Percentiles rank a stretch among this genome's conserved stretches.
Conservation (phyloP, 2,113 vertebrate species). For the Osmerus eperlanus region DNA sequence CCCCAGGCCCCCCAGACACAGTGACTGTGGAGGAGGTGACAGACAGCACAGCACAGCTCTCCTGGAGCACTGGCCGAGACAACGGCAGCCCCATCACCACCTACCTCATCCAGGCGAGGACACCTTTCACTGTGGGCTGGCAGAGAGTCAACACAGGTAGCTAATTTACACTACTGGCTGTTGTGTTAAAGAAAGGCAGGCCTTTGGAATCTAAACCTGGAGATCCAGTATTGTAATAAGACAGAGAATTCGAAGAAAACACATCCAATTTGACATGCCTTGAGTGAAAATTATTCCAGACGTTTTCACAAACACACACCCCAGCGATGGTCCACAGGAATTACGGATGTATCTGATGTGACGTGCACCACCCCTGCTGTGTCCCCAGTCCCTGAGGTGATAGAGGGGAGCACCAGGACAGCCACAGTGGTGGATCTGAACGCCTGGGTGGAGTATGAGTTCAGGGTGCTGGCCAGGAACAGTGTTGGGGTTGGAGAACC, state of each 20-base stretch:
- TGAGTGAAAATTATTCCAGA: too few relatives aligned
- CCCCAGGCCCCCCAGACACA: slow-evolving; percentile 83
- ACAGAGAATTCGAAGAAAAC: too few relatives aligned
- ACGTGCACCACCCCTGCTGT: not conserved
- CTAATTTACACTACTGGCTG: too few relatives aligned
- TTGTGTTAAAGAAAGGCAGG: too few relatives aligned
- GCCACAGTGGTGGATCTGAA: slow-evolving; percentile 88
- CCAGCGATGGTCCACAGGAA: too few relatives aligned
- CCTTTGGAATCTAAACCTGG: too few relatives aligned
- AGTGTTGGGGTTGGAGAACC: slow-evolving; percentile 89
- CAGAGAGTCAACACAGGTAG: slow-evolving; percentile 88
- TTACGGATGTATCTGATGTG: too few relatives aligned
- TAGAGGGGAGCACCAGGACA: slow-evolving; percentile 80
- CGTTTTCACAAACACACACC: too few relatives aligned
- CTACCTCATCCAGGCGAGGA: slow-evolving; percentile 85
- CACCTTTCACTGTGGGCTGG: slow-evolving; percentile 93
- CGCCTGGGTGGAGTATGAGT: slow-evolving; percentile 94
- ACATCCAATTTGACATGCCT: too few relatives aligned
- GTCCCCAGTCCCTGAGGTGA: slow-evolving; percentile 80
- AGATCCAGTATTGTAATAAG: too few relatives aligned
- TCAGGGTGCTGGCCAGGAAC: slow-evolving; percentile 87
- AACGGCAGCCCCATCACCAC: slow-evolving; percentile 89
- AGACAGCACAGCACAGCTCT: slow-evolving; percentile 88
- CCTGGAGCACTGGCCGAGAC: slow-evolving; percentile 87
- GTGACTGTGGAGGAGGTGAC: slow-evolving; percentile 90